These are phyloP conservation scores for Danio albolineatus DNA, from an alignment of 2,797 vertebrate genomes.

Conservation along the genomic window DNA sequence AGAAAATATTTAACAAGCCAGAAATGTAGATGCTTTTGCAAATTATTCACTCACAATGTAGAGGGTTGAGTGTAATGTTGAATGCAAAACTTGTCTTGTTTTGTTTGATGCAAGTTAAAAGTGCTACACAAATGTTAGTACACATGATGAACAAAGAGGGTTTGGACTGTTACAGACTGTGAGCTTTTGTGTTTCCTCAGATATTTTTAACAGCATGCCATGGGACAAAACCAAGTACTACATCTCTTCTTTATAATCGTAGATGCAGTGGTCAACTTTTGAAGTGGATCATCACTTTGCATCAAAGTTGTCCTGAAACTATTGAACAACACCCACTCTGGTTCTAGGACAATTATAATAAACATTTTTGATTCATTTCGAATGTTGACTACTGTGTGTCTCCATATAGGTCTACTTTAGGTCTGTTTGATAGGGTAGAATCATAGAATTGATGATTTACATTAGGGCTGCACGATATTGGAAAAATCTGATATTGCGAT, in stretches of 20 bases:
- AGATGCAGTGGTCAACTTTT: too few species aligned
- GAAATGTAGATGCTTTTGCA: background rate
- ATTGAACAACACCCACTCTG: too few species aligned
- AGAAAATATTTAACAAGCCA: background rate
- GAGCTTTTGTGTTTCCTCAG: conserved; percentile 66
- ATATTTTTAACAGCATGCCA: conserved; percentile 74
- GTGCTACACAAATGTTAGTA: background rate
- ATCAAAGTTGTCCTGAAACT: too few species aligned
- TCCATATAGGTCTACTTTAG: background rate
- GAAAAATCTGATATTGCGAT: too few species aligned
- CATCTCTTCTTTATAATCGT: background rate
- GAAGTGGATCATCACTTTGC: too few species aligned
- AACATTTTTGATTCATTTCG: too few species aligned
- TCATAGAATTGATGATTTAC: too few species aligned
- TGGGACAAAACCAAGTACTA: conserved; percentile 61
- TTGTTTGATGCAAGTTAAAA: background rate
- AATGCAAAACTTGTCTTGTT: conserved; percentile 4
- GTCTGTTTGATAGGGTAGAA: conserved; percentile 30
- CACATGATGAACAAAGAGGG: background rate
- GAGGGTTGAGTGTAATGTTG: background rate
- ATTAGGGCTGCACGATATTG: too few species aligned
- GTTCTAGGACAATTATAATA: too few species aligned
- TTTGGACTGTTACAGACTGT: conserved; percentile 59
- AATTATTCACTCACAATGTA: background rate
- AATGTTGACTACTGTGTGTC: too few species aligned